A percentile compares a stretch with the other conserved stretches of the same genome.
Conservation (phyloP, 2,888 invertebrate genomes). For the Hyposoter dolosus region DNA sequence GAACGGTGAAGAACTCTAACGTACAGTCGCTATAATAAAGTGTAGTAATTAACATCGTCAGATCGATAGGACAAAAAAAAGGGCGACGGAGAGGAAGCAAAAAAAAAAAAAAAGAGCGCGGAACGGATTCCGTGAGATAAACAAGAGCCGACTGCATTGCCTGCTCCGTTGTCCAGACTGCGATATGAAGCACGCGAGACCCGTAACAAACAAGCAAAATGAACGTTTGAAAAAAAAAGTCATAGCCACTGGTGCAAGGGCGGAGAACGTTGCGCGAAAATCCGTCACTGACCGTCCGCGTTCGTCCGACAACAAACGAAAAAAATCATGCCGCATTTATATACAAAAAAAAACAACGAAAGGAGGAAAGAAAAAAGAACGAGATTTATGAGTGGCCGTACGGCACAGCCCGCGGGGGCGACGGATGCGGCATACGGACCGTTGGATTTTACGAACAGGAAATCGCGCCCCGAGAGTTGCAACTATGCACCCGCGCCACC, state of each 20-base stretch:
- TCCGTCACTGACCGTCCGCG: slow-evolving; percentile 65
- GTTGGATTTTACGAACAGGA: slow-evolving; percentile 56
- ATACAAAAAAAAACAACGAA: slow-evolving; percentile 52
- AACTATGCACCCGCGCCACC: slow-evolving; percentile 20
- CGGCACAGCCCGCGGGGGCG: slow-evolving; percentile 32
- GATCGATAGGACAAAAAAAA: slow-evolving; percentile 59
- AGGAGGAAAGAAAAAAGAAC: slow-evolving; percentile 33
- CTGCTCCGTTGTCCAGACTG: slow-evolving; percentile 25
- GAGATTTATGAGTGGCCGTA: slow-evolving; percentile 66
- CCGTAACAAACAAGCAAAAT: slow-evolving; percentile 61
- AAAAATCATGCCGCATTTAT: slow-evolving; percentile 70
- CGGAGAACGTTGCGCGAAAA: slow-evolving; percentile 48
- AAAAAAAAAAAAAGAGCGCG: slow-evolving; percentile 37
- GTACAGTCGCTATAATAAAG: slow-evolving; percentile 54
- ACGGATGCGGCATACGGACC: slow-evolving; percentile 48
- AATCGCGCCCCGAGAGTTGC: slow-evolving; percentile 51
- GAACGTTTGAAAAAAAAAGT: slow-evolving; percentile 49
- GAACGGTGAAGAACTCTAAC: background rate
- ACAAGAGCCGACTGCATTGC: slow-evolving; percentile 59
- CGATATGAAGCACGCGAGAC: slow-evolving; percentile 57
- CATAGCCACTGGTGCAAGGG: slow-evolving; percentile 12
- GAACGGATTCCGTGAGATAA: slow-evolving; percentile 62
- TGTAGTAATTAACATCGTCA: slow-evolving; percentile 68
- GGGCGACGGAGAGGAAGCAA: background rate
- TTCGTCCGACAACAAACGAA: slow-evolving; percentile 53